A percentile compares a stretch with the other conserved stretches of the same genome.
These are phyloP conservation scores for Liopterus haemorrhoidalis DNA, from an alignment of 2,888 invertebrate genomes.

Conservation along the genomic window DNA sequence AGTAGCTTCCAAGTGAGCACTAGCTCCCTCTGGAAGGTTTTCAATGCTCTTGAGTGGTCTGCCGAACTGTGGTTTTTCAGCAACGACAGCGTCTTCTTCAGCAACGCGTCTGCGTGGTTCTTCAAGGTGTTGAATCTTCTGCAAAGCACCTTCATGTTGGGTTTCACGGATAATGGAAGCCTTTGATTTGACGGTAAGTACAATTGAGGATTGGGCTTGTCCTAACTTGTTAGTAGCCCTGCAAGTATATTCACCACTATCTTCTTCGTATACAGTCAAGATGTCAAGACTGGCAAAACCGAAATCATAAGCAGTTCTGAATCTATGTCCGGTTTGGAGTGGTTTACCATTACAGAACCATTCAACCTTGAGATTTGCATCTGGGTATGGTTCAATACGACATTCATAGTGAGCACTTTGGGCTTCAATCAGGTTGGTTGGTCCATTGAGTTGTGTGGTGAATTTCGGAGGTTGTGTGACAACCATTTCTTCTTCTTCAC, in stretches of 20 bases:
- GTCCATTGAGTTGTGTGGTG: slow-evolving; percentile 79
- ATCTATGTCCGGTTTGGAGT: slow-evolving; percentile 80
- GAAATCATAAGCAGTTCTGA: slow-evolving; percentile 91
- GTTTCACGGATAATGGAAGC: slow-evolving; percentile 82
- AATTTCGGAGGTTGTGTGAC: slow-evolving; percentile 81
- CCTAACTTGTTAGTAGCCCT: slow-evolving; percentile 81
- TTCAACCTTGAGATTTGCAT: slow-evolving; percentile 80
- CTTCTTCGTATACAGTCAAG: slow-evolving; percentile 86
- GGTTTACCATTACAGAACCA: slow-evolving; percentile 93
- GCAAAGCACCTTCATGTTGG: slow-evolving; percentile 86
- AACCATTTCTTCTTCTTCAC: slow-evolving; percentile 72
- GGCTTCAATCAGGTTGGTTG: slow-evolving; percentile 75
- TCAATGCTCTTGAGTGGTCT: slow-evolving; percentile 79
- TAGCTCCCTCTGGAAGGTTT: slow-evolving; percentile 77
- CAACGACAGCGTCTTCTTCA: slow-evolving; percentile 67
- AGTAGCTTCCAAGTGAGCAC: slow-evolving; percentile 89
- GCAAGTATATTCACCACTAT: slow-evolving; percentile 88
- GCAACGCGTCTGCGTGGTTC: slow-evolving; percentile 69
- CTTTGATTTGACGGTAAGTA: slow-evolving; percentile 73
- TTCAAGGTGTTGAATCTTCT: slow-evolving; percentile 89
- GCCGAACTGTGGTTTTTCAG: slow-evolving; percentile 86
- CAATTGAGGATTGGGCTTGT: slow-evolving; percentile 74
- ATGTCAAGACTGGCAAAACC: slow-evolving; percentile 96
- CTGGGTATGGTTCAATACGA: slow-evolving; percentile 87
- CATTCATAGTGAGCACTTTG: slow-evolving; percentile 92